Evolutionary conservation across 1,140 invertebrate genomes (phyloP).

Genomic region (Leptinotarsa defecta): DNA sequence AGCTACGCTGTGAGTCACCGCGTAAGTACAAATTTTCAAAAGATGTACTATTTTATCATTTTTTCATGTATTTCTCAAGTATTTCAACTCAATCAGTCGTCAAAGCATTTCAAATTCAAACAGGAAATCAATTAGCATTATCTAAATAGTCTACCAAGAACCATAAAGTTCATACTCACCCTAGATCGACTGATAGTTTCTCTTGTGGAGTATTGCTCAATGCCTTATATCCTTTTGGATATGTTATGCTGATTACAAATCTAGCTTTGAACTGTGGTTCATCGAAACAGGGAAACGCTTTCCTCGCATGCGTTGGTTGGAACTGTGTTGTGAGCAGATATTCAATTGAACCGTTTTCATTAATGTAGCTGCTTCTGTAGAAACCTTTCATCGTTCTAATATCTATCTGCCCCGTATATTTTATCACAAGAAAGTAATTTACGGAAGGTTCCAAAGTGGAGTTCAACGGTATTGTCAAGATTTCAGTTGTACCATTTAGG

Average conservation of each 20-base stretch:
- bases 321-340: slow-evolving; percentile 48
- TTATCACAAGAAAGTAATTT: not conserved
- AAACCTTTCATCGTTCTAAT: slow-evolving; percentile 25
- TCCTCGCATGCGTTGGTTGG: slow-evolving; percentile 32
- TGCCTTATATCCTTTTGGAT: slow-evolving; percentile 23
- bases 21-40: too few species aligned
- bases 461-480: not conserved
- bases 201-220: slow-evolving; percentile 22
- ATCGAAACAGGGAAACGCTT: slow-evolving; percentile 36
- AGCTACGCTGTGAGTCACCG: too few species aligned
- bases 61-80: too few species aligned
- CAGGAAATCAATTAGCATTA: too few species aligned
- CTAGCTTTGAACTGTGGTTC: slow-evolving; percentile 33
- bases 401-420: not conserved
- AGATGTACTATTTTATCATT: too few species aligned
- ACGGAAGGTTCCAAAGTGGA: not conserved
- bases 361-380: slow-evolving; percentile 28
- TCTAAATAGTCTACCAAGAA: too few species aligned
- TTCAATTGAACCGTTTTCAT: slow-evolving; percentile 4
- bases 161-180: not conserved
- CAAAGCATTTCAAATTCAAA: too few species aligned
- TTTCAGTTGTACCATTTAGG: not conserved
- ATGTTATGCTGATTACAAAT: slow-evolving; percentile 28
- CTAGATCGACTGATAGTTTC: not conserved
- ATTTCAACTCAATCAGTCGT: too few species aligned